Evolutionary conservation across 2,113 vertebrate species (phyloP), one percentile per base, ranked within the genome.

Genomic region (Odontophorus gujanensis): DNA sequence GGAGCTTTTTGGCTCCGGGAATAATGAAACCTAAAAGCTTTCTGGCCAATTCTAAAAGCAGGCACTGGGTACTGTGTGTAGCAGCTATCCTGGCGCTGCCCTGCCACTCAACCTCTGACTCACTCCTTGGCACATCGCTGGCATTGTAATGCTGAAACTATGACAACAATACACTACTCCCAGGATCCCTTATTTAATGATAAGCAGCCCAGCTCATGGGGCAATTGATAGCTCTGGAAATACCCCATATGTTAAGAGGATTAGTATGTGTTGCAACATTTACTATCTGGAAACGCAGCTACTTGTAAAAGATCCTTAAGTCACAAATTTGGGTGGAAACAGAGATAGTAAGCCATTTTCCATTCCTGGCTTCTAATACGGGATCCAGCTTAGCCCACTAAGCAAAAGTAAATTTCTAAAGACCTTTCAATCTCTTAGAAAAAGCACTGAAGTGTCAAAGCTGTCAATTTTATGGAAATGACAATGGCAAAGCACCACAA

Each of bases 401-500:
- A 3, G 7, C 32, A 91, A 87, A 87, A 94, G 63, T 3, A 32
- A n/a, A 57, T 57, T 92, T 94, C 61, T 72, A 57, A 85, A 91
- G 68, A 78, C 8, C 19, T 1, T 1, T 40, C 45, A 59, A 2
- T 59, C 63, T 89, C 51, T 82, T 22, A 62, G 67, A 88, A 32
- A 77, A 32, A 78, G 61, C 38, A 85, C 75, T 95, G 58, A 75
- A 95, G 73, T 61, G 87, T 85, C 79, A 91, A 91, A 89, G 69
- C 45, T 94, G 93, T 67, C 89, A 77, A 21, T 94, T 93, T 95
- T 89, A 96, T 55, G 85, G 84, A 94, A 92, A 92, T 82, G 47
- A 73, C 75, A 68, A 87, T 42, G 17, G 30, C 76, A 81, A 45
- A 28, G 59, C 85, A 75, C 89, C 65, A 95, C 79, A 95, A 93